Conservation (phyloP, 2,888 invertebrate species). For the Eudemis profundana region DNA sequence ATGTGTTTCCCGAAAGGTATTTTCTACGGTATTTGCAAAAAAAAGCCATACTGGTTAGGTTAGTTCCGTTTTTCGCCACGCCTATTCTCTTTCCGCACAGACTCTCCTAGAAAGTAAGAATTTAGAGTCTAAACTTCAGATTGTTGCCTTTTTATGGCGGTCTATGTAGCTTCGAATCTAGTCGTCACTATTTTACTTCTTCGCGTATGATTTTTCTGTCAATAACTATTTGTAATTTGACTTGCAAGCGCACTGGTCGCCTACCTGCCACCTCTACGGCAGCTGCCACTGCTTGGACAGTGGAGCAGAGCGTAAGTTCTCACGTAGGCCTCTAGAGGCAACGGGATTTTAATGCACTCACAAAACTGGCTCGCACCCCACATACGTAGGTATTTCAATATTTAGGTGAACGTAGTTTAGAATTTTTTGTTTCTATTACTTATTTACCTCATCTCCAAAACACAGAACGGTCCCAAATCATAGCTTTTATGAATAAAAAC, state of each 20-base stretch:
- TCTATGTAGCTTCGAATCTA: neutral
- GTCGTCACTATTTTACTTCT: neutral
- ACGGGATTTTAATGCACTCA: neutral
- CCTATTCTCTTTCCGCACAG: no score
- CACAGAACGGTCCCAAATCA: no score
- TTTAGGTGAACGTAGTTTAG: no score
- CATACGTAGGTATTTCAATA: neutral
- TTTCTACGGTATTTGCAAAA: no score
- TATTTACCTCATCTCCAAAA: no score
- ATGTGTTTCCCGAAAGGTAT: no score
- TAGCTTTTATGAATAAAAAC: no score
- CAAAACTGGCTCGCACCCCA: neutral
- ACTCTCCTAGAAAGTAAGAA: no score
- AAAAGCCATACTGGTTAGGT: no score
- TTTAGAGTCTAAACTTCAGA: neutral
- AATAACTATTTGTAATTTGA: conserved; percentile 9
- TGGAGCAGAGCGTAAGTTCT: conserved; percentile 77
- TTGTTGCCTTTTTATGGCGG: no score
- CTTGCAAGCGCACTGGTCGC: conserved; percentile 81
- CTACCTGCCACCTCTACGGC: conserved; percentile 47
- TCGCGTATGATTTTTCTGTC: neutral
- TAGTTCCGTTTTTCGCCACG: no score
- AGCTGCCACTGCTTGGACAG: conserved; percentile 79
- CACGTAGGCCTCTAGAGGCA: conserved; percentile 20
- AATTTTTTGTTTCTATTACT: no score